These are phyloP conservation scores for Saguinus imperator DNA, from an alignment of 2,113 vertebrate species.

Conservation along the genomic window DNA sequence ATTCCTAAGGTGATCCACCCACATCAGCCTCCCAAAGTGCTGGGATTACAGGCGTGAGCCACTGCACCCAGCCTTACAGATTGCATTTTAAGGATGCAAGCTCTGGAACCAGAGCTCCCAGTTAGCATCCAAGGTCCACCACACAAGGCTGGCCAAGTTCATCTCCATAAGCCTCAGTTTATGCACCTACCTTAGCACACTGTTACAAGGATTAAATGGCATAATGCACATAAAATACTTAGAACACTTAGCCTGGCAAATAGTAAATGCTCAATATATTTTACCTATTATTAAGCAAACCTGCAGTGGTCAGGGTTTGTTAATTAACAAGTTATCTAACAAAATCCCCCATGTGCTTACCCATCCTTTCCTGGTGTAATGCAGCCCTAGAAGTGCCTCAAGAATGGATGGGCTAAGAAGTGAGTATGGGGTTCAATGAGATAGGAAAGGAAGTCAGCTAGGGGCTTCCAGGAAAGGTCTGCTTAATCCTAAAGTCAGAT, in stretches of 20 bases:
- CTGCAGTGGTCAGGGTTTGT: background rate
- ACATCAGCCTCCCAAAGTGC: too few relatives aligned
- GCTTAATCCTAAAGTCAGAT: background rate
- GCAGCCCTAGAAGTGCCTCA: background rate
- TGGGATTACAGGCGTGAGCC: too few relatives aligned
- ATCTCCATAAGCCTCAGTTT: background rate
- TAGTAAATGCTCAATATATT: background rate
- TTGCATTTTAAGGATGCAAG: background rate
- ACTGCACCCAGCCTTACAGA: background rate
- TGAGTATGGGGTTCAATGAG: background rate
- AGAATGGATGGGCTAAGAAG: too few relatives aligned
- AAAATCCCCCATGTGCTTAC: background rate
- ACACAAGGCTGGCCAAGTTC: too few relatives aligned
- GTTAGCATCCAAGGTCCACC: background rate
- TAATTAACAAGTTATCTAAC: background rate
- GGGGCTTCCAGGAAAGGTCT: too few relatives aligned
- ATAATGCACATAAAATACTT: background rate
- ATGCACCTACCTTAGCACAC: background rate
- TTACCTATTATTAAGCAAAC: background rate
- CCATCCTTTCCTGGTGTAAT: background rate
- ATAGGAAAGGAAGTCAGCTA: background rate
- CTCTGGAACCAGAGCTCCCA: background rate
- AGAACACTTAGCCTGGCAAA: background rate
- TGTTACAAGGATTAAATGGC: background rate
- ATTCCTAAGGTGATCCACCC: too few relatives aligned